Evolutionary conservation across 1,140 invertebrate species (phyloP).

Genomic region (Drosophila bocki): DNA sequence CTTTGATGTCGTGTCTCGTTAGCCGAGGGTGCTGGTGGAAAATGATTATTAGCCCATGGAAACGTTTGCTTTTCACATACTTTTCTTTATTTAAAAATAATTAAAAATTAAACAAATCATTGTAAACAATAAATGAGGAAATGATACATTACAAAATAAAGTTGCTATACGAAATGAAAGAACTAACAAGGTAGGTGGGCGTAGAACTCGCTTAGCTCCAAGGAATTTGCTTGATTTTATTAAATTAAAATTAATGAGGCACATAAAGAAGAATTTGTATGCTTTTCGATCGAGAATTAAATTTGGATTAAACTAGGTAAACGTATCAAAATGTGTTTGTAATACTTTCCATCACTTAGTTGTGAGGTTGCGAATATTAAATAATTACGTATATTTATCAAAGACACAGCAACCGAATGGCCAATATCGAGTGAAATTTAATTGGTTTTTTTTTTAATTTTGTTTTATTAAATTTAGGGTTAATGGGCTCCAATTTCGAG

Average conservation of each 20-base stretch:
- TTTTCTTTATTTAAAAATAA: constrained; percentile 71
- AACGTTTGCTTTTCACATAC: constrained; percentile 28
- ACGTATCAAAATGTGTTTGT: constrained; percentile 50
- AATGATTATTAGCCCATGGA: constrained; percentile 19
- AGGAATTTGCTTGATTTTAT: constrained; percentile 29
- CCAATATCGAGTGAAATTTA: constrained; percentile 41
- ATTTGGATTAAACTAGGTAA: constrained; percentile 41
- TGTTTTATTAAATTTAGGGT: constrained; percentile 9
- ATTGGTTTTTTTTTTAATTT: constrained; percentile 3
- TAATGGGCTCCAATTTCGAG: constrained; percentile 25
- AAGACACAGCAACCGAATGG: constrained; percentile 50
- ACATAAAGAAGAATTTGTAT: constrained; percentile 76
- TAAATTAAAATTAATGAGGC: constrained; percentile 69
- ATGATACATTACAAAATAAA: constrained; percentile 56
- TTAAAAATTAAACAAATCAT: constrained; percentile 71
- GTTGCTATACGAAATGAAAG: constrained; percentile 18
- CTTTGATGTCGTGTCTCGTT: constrained; percentile 57
- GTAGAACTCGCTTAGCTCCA: constrained; percentile 7
- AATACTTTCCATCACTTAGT: constrained; percentile 72
- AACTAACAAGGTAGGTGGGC: constrained; percentile 11
- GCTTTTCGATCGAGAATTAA: constrained; percentile 23
- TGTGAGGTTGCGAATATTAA: constrained; percentile 53
- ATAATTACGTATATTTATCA: constrained; percentile 51
- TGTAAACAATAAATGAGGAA: constrained; percentile 58
- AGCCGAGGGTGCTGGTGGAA: constrained; percentile 41